Evolutionary conservation across 2,888 invertebrate species (phyloP), one percentile per base, ranked within the genome.

Genomic region (Onthophagus sagittarius): DNA sequence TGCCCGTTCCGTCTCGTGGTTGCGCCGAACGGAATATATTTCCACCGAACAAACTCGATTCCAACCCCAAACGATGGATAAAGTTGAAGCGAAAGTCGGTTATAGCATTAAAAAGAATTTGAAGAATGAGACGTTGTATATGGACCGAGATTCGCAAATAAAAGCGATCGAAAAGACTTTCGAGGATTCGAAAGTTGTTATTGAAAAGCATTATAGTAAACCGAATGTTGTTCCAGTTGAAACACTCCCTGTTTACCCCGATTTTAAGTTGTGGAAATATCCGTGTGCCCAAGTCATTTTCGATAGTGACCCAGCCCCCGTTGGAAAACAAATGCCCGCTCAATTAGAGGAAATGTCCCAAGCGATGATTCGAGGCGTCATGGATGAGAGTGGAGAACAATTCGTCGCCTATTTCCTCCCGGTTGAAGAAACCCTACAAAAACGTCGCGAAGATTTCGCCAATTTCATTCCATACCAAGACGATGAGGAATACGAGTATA

Each of bases 351-450:
- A 98, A 84, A 98, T 99, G 98, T 97, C 97, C 32, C 98, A 99
- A 85, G 99, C 98, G 81, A 98, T 99, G 97, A 98, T 99, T 86
- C 91, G 97, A 84, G 99, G 99, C 92, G 98, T 99, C 84, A 97
- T 98, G 94, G 99, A 99, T 83, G 97, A 98, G 86, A 97, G 96
- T 81, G 98, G 99, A 15, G 98, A 99, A 86, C 98, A 99, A 85
- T 99, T 99, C 86, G 99, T 99, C 0, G 99, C 98, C 0, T 99
- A 99, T 86, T 99, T 99, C 87, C 86, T 99, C 77, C 99, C 99
- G 0, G 94, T 96, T 0, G 96, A 96, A 62, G 95, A 95, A 7
- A 99, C 99, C 0, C 87, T 98, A 78, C 90, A 91, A 77, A 98
- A 99, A 86, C 89, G 98, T 32, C 91, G 95, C 73, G 88, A 92